These are phyloP conservation scores for Pararge aegeria DNA, from an alignment of 1,140 invertebrate species.

Conservation along the genomic window DNA sequence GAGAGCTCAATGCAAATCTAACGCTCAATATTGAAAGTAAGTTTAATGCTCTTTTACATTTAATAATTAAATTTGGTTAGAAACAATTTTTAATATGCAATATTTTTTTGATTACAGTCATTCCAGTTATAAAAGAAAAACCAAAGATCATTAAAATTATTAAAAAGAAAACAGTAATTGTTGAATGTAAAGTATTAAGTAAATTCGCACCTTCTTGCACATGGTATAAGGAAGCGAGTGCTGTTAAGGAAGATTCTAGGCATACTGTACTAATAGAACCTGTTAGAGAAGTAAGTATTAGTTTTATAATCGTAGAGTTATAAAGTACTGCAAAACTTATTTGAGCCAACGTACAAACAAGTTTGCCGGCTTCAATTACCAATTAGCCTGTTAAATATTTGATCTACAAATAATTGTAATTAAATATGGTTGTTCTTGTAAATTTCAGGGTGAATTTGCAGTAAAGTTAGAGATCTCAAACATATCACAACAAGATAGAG, in stretches of 20 bases:
- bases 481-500: conserved; percentile 89
- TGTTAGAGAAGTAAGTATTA: conserved; percentile 84
- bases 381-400: too few species aligned
- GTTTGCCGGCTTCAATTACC: too few species aligned
- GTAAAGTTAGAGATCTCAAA: conserved; percentile 93
- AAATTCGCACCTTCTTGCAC: conserved; percentile 93
- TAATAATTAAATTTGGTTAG: not conserved
- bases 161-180: conserved; percentile 93
- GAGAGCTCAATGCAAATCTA: conserved; percentile 97
- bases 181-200: conserved; percentile 93
- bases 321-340: too few species aligned
- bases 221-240: conserved; percentile 92
- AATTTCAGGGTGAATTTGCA: conserved; percentile 89
- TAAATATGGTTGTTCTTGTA: too few species aligned
- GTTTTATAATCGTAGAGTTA: not conserved
- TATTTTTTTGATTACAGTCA: conserved; percentile 83
- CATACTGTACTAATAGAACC: conserved; percentile 89
- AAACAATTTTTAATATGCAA: not conserved
- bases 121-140: conserved; percentile 95
- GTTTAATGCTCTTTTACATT: conserved; percentile 46
- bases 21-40: conserved; percentile 98
- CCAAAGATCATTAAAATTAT: conserved; percentile 94
- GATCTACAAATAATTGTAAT: too few species aligned
- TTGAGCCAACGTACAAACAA: too few species aligned
- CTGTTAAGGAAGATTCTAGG: conserved; percentile 87